Conservation (phyloP, 2,113 vertebrate species). For the Trogon surrucura region DNA sequence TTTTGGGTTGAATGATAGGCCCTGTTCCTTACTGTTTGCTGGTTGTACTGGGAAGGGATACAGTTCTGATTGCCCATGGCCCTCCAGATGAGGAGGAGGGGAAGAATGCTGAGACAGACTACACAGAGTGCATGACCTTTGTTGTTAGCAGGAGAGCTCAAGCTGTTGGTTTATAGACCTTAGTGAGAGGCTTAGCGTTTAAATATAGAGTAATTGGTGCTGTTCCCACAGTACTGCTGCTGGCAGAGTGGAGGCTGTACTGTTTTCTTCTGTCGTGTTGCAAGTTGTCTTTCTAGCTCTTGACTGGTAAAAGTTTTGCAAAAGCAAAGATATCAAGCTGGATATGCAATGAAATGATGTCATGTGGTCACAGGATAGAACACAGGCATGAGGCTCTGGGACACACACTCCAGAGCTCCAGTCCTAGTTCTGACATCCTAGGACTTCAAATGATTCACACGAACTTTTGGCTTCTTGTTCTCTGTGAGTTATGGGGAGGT, state of each 20-base stretch:
- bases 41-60: neutral
- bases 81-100: neutral
- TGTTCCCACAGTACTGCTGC: neutral
- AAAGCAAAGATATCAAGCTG: neutral
- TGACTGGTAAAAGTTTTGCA: neutral
- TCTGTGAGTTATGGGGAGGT: neutral
- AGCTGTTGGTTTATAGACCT: neutral
- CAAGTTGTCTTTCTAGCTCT: neutral
- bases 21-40: neutral
- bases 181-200: neutral
- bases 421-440: neutral
- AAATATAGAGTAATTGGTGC: neutral
- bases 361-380: neutral
- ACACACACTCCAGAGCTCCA: neutral
- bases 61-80: neutral
- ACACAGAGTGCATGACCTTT: neutral
- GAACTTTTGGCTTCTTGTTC: neutral
- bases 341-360: neutral
- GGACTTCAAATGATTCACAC: neutral
- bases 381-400: neutral
- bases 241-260: neutral
- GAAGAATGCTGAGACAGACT: neutral
- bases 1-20: neutral
- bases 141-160: neutral
- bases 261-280: neutral